phyloP scores from a whole-genome alignment of 2,888 invertebrate species.

The Subacronicta megacephala region DNA sequence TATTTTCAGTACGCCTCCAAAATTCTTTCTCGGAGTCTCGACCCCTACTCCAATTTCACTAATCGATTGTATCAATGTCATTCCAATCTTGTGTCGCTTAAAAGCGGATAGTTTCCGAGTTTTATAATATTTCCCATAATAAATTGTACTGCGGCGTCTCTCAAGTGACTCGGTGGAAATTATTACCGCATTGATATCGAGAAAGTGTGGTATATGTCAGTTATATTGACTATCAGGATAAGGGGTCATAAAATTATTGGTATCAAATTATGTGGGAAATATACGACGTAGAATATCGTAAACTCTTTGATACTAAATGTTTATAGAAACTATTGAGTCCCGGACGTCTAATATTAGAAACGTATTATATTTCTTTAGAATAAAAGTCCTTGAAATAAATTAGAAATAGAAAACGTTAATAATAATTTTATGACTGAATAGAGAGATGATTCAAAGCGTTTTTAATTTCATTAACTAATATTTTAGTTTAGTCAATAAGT shows the following conservation, averaged over 20 bases:
- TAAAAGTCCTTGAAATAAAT: no score
- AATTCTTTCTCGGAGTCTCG: neutral
- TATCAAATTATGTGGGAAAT: constrained; percentile 15
- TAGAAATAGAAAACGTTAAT: no score
- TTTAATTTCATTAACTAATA: no score
- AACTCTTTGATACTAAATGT: constrained; percentile 29
- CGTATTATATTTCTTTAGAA: no score
- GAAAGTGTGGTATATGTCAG: constrained; percentile 36
- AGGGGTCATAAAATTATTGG: constrained; percentile 33
- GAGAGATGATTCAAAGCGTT: no score
- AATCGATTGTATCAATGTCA: constrained; percentile 11
- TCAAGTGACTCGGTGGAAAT: constrained; percentile 2
- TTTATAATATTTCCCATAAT: constrained; percentile 8
- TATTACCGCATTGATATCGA: constrained; percentile 20
- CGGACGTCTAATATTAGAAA: no score
- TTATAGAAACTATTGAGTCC: constrained; percentile 20
- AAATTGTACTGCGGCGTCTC: constrained; percentile 25
- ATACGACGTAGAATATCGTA: constrained; percentile 27
- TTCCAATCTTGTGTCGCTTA: neutral
- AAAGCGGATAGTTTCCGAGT: constrained; percentile 11
- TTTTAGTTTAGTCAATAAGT: no score
- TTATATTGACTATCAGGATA: constrained; percentile 28
- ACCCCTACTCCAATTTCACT: constrained; percentile 2
- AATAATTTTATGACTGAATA: no score
- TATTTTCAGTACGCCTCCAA: neutral